These are phyloP conservation scores for Phasia obesa DNA, from an alignment of 2,888 invertebrate genomes.

Conservation along the genomic window DNA sequence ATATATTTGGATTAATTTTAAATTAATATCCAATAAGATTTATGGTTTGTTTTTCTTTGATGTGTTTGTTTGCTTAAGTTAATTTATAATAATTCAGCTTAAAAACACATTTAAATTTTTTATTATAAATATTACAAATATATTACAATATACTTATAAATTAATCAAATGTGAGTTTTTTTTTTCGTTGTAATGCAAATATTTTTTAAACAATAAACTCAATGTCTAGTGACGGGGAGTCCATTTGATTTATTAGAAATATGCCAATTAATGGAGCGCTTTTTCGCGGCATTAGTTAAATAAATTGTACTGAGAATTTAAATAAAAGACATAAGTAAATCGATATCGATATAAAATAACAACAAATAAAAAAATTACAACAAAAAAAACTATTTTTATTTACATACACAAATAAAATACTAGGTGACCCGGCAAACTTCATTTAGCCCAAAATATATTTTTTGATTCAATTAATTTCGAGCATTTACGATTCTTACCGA, in stretches of 20 bases:
- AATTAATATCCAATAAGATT: conserved; percentile 27
- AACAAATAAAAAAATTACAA: too few species aligned
- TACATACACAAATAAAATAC: too few species aligned
- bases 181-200: conserved; percentile 8
- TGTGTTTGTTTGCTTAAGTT: conserved; percentile 8
- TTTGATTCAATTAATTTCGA: too few species aligned
- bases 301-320: neutral
- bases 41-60: conserved; percentile 41
- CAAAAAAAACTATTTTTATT: too few species aligned
- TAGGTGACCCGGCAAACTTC: too few species aligned
- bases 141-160: conserved; percentile 36
- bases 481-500: too few species aligned
- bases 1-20: neutral
- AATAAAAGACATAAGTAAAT: too few species aligned
- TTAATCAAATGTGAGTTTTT: conserved; percentile 46
- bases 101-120: conserved; percentile 23
- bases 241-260: conserved; percentile 42
- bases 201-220: conserved; percentile 31
- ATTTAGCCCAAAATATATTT: too few species aligned
- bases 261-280: neutral
- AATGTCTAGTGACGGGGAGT: conserved; percentile 16
- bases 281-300: neutral
- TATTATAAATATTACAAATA: conserved; percentile 4
- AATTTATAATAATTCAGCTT: conserved; percentile 44
- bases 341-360: too few species aligned